A percentile compares a stretch with the other conserved stretches of the same genome.
Evolutionary conservation across 2,113 vertebrate genomes (phyloP).

Genomic region (Heteronetta atricapilla): DNA sequence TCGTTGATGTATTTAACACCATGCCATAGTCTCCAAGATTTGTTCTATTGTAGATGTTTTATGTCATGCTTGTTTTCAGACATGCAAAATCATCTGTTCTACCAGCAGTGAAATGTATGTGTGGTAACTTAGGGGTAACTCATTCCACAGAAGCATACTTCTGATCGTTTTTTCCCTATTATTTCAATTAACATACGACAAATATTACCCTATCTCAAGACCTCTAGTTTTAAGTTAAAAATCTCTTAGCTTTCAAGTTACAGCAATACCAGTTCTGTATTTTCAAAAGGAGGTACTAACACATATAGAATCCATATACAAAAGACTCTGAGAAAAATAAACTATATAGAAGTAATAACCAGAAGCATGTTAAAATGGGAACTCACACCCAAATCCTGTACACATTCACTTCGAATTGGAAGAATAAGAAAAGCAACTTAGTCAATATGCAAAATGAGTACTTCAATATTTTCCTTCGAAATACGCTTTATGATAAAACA

Average conservation of each 20-base stretch:
- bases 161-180: background rate
- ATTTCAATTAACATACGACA: background rate
- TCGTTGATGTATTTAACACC: no score
- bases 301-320: background rate
- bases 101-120: background rate
- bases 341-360: background rate
- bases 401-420: background rate
- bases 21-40: background rate
- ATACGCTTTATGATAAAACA: background rate
- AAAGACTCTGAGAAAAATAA: background rate
- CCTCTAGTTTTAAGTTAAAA: background rate
- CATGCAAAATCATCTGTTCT: background rate
- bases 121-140: background rate
- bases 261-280: background rate
- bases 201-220: background rate
- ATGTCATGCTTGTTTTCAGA: background rate
- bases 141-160: background rate
- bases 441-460: background rate
- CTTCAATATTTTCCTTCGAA: background rate
- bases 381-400: background rate
- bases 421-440: background rate
- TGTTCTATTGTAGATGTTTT: background rate
- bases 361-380: background rate
- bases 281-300: background rate
- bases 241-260: background rate